Percentiles rank a stretch among this genome's conserved stretches.
phyloP scores from a whole-genome alignment of 2,888 invertebrate species.

The Gisinianus flammeolus region DNA sequence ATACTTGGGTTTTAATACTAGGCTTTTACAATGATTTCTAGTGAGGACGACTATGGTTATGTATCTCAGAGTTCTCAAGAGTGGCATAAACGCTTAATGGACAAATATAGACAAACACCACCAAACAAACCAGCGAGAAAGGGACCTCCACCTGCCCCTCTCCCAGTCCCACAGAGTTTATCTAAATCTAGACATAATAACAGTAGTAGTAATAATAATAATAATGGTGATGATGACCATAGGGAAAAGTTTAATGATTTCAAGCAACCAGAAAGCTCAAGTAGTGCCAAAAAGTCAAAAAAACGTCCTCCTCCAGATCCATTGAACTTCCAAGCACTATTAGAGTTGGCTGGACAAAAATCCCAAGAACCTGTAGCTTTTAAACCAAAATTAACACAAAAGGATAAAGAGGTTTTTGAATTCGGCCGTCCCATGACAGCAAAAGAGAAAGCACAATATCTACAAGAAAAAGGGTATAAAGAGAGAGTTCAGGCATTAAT shows the following conservation, averaged over 20 bases:
- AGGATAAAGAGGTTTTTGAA: constrained; percentile 60
- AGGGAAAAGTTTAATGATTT: constrained; percentile 39
- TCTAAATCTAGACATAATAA: constrained; percentile 26
- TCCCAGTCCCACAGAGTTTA: constrained; percentile 39
- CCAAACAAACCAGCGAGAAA: constrained; percentile 64
- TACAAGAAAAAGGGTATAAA: constrained; percentile 73
- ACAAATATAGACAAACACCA: constrained; percentile 74
- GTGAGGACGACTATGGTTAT: constrained; percentile 88
- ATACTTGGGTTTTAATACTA: no score
- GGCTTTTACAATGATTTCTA: not conserved
- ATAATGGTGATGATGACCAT: constrained; percentile 60
- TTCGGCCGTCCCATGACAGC: constrained; percentile 79
- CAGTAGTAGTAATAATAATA: constrained; percentile 60
- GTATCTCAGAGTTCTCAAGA: constrained; percentile 83
- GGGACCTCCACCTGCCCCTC: constrained; percentile 42
- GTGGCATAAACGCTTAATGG: constrained; percentile 82
- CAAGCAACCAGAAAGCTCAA: constrained; percentile 38
- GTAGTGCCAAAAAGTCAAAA: constrained; percentile 20
- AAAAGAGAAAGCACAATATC: constrained; percentile 76
- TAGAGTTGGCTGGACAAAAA: constrained; percentile 66
- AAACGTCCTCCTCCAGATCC: constrained; percentile 70
- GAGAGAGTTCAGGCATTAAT: constrained; percentile 56
- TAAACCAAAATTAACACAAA: not conserved
- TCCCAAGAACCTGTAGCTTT: constrained; percentile 47
- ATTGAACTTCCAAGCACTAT: constrained; percentile 77